A percentile compares a stretch with the other conserved stretches of the same genome.
Conservation (phyloP, 2,797 vertebrate species). For the Pachyuromys duprasi region DNA sequence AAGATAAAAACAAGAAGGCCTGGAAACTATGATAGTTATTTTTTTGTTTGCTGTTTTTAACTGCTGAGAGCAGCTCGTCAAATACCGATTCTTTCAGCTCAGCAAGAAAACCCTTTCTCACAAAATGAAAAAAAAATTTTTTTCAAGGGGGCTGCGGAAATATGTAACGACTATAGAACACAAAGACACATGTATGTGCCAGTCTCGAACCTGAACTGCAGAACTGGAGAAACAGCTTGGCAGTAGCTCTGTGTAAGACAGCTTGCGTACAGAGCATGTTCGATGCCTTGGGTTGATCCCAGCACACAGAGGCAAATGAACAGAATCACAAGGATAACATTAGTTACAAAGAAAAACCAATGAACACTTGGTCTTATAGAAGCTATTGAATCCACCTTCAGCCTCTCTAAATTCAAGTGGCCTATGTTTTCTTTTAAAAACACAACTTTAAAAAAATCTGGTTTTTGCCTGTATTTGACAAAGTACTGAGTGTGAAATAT, state of each 20-base stretch:
- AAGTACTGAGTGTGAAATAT: constrained; percentile 14
- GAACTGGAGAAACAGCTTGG: neutral
- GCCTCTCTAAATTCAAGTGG: neutral
- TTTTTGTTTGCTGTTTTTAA: neutral
- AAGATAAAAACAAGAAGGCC: neutral
- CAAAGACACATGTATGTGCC: neutral
- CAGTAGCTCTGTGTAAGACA: neutral
- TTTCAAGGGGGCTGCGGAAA: neutral
- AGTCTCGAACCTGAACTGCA: neutral
- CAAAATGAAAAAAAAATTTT: neutral
- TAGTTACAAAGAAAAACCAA: neutral
- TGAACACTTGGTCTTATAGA: neutral
- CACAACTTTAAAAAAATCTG: neutral
- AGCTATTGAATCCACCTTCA: neutral
- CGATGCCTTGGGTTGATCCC: neutral
- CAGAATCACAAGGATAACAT: neutral
- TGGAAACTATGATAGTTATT: neutral
- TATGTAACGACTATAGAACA: neutral
- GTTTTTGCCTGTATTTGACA: neutral
- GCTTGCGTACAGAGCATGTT: neutral
- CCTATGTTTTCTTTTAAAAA: neutral
- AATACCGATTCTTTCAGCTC: constrained; percentile 20
- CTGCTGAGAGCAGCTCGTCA: neutral
- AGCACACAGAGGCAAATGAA: neutral
- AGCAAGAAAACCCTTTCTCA: neutral